These are phyloP conservation scores for Macrobrachium nipponense DNA, from an alignment of 1,140 invertebrate genomes.

Conservation along the genomic window DNA sequence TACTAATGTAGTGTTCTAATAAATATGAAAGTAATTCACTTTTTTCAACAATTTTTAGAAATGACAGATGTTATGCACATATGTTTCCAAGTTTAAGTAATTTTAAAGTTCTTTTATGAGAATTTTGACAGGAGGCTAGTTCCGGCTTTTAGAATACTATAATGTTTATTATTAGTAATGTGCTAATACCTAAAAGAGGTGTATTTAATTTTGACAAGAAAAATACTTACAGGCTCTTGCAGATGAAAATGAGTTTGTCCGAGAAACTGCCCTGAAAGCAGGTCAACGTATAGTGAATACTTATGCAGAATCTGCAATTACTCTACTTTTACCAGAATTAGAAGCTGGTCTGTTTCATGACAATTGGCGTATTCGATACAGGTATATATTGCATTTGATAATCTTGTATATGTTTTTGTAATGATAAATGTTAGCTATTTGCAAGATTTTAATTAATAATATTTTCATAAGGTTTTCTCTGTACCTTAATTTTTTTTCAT, in stretches of 20 bases:
- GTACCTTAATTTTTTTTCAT: slow-evolving; percentile 31
- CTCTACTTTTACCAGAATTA: slow-evolving; percentile 91
- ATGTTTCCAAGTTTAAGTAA: slow-evolving; percentile 45
- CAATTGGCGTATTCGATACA: slow-evolving; percentile 98
- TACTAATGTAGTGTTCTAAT: too few species aligned
- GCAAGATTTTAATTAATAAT: too few species aligned
- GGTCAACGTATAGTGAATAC: slow-evolving; percentile 97
- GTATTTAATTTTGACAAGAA: too few species aligned
- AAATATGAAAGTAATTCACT: too few species aligned
- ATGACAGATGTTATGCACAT: neutral
- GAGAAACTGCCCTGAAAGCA: slow-evolving; percentile 95
- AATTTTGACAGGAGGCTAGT: too few species aligned
- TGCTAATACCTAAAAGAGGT: too few species aligned
- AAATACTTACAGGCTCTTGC: slow-evolving; percentile 80
- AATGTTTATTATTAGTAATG: too few species aligned
- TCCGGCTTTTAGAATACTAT: too few species aligned
- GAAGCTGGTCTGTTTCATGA: slow-evolving; percentile 95
- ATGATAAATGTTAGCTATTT: too few species aligned
- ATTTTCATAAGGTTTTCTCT: neutral
- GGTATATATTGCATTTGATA: slow-evolving; percentile 65
- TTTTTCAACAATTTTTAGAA: neutral
- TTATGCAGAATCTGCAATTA: slow-evolving; percentile 96
- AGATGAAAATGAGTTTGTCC: slow-evolving; percentile 98
- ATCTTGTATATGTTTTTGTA: too few species aligned
- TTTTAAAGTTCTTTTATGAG: too few species aligned